Evolutionary conservation across 2,888 invertebrate genomes (phyloP).

Genomic region (Corythucha ciliata): DNA sequence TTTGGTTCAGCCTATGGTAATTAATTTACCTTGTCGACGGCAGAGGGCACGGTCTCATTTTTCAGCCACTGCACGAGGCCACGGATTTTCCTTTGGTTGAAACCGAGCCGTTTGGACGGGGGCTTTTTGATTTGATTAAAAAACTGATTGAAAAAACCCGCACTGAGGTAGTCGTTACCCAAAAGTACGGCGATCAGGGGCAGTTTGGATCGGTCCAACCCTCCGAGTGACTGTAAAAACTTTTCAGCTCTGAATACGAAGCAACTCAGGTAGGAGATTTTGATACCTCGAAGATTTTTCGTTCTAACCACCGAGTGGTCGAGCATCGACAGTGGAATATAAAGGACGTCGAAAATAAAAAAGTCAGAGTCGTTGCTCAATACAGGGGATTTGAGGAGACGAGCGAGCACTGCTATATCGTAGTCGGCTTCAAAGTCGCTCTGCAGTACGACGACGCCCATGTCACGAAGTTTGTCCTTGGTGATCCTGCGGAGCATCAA

Average conservation of each 20-base stretch:
- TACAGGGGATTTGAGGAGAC: constrained; percentile 66
- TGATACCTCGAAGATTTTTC: constrained; percentile 35
- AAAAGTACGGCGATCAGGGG: constrained; percentile 73
- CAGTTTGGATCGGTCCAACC: constrained; percentile 55
- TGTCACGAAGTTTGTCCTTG: constrained; percentile 54
- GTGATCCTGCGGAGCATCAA: constrained; percentile 66
- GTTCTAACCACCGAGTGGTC: constrained; percentile 42
- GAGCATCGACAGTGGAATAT: constrained; percentile 66
- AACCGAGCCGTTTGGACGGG: too few species aligned
- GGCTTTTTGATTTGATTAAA: constrained; percentile 55
- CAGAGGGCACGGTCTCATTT: constrained; percentile 58
- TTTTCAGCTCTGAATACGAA: constrained; percentile 62
- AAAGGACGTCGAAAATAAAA: constrained; percentile 73
- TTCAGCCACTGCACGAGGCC: constrained; percentile 67
- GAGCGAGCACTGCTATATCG: constrained; percentile 73
- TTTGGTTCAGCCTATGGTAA: too few species aligned
- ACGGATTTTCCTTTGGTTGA: constrained; percentile 51
- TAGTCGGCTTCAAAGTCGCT: constrained; percentile 86
- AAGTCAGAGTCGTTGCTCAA: constrained; percentile 92
- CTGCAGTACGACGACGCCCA: constrained; percentile 57
- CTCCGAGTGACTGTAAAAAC: constrained; percentile 56
- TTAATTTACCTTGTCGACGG: constrained; percentile 47
- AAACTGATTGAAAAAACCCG: constrained; percentile 58
- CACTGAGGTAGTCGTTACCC: constrained; percentile 81
- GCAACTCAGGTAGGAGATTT: constrained; percentile 50